These are phyloP conservation scores for Carassius gibelio DNA, from an alignment of 2,113 vertebrate genomes.

Conservation along the genomic window DNA sequence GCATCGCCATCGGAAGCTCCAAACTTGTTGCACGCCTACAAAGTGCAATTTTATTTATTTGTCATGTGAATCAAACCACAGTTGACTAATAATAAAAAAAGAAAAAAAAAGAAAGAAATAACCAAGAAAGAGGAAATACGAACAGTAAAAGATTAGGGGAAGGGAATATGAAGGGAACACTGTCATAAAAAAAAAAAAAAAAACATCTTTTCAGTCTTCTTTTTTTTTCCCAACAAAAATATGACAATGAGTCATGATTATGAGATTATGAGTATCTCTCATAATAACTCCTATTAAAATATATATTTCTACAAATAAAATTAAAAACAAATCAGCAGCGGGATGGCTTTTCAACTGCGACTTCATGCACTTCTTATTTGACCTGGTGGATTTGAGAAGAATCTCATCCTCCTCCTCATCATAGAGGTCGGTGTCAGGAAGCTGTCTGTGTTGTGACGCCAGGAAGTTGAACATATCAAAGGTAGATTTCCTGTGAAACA, in stretches of 20 bases:
- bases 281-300: background rate
- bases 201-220: background rate
- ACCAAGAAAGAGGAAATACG: background rate
- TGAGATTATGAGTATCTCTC: background rate
- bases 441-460: slow-evolving; percentile 89
- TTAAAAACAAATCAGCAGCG: background rate
- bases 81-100: background rate
- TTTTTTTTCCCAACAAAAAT: background rate
- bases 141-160: background rate
- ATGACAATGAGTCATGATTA: too few species aligned
- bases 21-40: slow-evolving; percentile 87
- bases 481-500: slow-evolving; percentile 83
- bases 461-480: slow-evolving; percentile 95
- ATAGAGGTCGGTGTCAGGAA: slow-evolving; percentile 84
- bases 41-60: background rate
- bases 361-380: background rate
- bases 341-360: too few species aligned
- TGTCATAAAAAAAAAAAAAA: background rate
- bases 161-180: background rate
- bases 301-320: background rate
- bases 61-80: background rate
- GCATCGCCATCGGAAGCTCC: slow-evolving; percentile 94
- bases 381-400: slow-evolving; percentile 91
- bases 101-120: too few species aligned
- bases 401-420: slow-evolving; percentile 92